These are phyloP conservation scores for Tachysurus vachellii DNA, from an alignment of 2,113 vertebrate genomes.

Conservation along the genomic window DNA sequence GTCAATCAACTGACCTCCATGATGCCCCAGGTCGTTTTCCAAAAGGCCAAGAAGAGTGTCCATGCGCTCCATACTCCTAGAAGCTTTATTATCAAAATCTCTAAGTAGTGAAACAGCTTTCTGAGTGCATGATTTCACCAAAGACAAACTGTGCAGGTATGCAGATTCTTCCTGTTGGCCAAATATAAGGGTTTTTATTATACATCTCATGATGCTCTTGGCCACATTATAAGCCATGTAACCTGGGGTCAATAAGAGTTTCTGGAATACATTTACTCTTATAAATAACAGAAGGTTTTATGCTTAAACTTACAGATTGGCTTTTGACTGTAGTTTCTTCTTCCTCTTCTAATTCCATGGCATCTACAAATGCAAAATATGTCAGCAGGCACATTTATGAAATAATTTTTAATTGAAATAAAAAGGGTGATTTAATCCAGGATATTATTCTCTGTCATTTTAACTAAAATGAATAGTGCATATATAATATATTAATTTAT, in stretches of 20 bases:
- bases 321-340: background rate
- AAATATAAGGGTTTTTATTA: constrained; percentile 6
- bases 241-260: background rate
- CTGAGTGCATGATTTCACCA: constrained; percentile 71
- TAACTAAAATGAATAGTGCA: background rate
- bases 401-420: background rate
- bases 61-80: constrained; percentile 66
- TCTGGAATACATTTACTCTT: background rate
- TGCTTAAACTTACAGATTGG: constrained; percentile 36
- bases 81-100: constrained; percentile 49
- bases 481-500: background rate
- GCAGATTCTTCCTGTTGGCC: constrained; percentile 49
- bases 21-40: constrained; percentile 11
- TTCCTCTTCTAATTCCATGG: constrained; percentile 30
- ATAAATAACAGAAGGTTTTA: background rate
- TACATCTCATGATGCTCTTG: background rate
- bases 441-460: background rate
- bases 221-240: background rate
- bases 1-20: constrained; percentile 54
- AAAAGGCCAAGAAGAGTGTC: constrained; percentile 66
- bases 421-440: background rate
- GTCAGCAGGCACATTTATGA: background rate
- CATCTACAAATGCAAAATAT: constrained; percentile 28
- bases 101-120: constrained; percentile 70
- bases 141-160: constrained; percentile 62